Evolutionary conservation across 2,888 invertebrate species (phyloP).

Genomic region (Eupithecia vulgata): DNA sequence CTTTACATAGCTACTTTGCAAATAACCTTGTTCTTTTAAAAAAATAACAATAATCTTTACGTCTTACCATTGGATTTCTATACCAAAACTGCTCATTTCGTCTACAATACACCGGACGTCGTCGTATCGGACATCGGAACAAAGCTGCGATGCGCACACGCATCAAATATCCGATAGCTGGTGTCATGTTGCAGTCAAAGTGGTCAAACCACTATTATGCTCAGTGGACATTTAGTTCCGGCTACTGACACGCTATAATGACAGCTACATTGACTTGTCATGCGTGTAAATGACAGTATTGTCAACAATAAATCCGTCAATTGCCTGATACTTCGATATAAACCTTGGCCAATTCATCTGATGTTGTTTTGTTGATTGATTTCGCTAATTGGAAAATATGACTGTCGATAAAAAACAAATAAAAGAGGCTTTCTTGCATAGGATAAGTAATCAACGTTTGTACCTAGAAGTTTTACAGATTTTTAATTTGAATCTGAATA

Average conservation of each 20-base stretch:
- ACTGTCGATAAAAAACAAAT: background rate
- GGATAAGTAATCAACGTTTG: background rate
- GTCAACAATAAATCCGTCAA: background rate
- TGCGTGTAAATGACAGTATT: constrained; percentile 25
- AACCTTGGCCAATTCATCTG: background rate
- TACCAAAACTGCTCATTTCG: constrained; percentile 24
- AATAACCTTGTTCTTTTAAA: background rate
- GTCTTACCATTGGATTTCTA: background rate
- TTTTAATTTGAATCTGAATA: background rate
- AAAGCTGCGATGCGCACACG: constrained; percentile 61
- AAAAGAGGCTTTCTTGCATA: background rate
- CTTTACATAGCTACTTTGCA: background rate
- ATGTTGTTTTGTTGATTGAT: constrained; percentile 16
- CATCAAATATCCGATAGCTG: constrained; percentile 64
- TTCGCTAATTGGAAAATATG: constrained; percentile 1
- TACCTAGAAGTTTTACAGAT: background rate
- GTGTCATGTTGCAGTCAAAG: constrained; percentile 75
- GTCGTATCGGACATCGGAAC: constrained; percentile 47
- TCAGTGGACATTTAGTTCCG: constrained; percentile 72
- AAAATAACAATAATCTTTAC: background rate
- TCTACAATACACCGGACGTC: constrained; percentile 58
- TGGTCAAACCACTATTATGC: constrained; percentile 72
- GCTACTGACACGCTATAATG: constrained; percentile 44
- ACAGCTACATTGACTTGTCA: constrained; percentile 32
- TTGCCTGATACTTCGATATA: background rate